phyloP scores from a whole-genome alignment of 2,888 invertebrate species.

The Vesta saturnalis region DNA sequence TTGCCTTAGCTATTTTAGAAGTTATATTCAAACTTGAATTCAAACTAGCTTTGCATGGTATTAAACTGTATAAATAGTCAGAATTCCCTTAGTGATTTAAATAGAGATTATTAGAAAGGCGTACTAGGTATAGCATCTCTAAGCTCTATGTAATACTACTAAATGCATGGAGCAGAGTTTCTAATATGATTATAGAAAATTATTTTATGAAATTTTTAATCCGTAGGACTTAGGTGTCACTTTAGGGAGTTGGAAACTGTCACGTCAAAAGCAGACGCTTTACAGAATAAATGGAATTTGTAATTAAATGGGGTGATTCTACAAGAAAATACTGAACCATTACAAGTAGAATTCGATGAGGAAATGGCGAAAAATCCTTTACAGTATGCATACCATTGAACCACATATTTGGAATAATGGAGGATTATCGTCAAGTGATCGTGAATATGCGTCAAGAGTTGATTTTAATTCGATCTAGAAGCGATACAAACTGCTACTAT shows the following conservation, averaged over 20 bases:
- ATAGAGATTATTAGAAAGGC: constrained; percentile 38
- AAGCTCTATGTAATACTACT: constrained; percentile 33
- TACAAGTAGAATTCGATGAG: too few relatives aligned
- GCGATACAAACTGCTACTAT: too few relatives aligned
- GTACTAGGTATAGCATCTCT: constrained; percentile 35
- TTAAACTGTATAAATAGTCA: constrained; percentile 36
- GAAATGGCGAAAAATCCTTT: too few relatives aligned
- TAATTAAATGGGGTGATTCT: constrained; percentile 6
- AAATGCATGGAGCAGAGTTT: constrained; percentile 29
- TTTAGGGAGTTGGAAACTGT: not conserved
- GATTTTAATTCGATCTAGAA: too few relatives aligned
- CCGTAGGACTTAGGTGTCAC: constrained; percentile 20
- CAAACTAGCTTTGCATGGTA: constrained; percentile 35
- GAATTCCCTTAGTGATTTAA: constrained; percentile 36
- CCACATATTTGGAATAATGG: too few relatives aligned
- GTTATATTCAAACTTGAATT: constrained; percentile 33
- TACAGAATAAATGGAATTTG: constrained; percentile 15
- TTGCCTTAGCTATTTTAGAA: constrained; percentile 32
- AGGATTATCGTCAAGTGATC: too few relatives aligned
- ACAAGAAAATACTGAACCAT: constrained; percentile 7
- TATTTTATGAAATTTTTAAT: constrained; percentile 31
- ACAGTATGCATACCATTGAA: too few relatives aligned
- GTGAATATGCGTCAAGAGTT: too few relatives aligned
- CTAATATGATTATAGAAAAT: constrained; percentile 25
- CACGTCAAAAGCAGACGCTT: constrained; percentile 15